phyloP scores from a whole-genome alignment of 2,113 vertebrate species.

The Scolopax mira region DNA sequence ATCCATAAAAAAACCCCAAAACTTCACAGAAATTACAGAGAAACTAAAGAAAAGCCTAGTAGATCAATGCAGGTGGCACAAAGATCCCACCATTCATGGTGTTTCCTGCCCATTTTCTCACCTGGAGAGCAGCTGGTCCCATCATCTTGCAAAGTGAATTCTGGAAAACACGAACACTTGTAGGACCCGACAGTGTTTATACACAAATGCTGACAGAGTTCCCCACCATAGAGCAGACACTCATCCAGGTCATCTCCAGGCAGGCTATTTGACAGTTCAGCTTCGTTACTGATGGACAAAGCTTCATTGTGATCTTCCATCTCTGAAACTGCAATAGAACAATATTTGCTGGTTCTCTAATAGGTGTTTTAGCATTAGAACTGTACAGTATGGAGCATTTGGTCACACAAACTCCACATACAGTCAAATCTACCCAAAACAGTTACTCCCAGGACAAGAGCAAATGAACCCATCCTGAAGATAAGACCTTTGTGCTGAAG shows the following conservation, averaged over 20 bases:
- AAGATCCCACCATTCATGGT: neutral
- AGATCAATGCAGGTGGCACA: neutral
- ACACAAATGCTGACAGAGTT: conserved; percentile 82
- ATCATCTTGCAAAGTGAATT: conserved; percentile 83
- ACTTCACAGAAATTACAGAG: neutral
- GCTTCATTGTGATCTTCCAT: conserved; percentile 78
- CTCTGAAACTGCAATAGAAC: conserved; percentile 78
- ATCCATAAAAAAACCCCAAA: neutral
- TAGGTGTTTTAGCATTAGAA: too few relatives aligned
- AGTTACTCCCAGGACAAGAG: neutral
- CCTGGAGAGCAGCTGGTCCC: conserved; percentile 84
- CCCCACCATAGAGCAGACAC: conserved; percentile 78
- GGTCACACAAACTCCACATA: neutral
- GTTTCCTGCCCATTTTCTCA: conserved; percentile 37
- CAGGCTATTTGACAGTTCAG: conserved; percentile 75
- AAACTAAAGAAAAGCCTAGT: neutral
- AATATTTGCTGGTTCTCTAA: neutral
- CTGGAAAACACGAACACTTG: conserved; percentile 83
- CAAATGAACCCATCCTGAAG: neutral
- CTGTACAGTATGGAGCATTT: accelerated
- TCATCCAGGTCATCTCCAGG: conserved; percentile 82
- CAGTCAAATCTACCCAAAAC: neutral
- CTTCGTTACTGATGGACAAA: conserved; percentile 76
- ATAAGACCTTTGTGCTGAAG: neutral
- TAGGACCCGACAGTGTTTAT: conserved; percentile 86